Evolutionary conservation across 2,797 vertebrate species (phyloP).

Genomic region (Neopelma chrysocephalum): DNA sequence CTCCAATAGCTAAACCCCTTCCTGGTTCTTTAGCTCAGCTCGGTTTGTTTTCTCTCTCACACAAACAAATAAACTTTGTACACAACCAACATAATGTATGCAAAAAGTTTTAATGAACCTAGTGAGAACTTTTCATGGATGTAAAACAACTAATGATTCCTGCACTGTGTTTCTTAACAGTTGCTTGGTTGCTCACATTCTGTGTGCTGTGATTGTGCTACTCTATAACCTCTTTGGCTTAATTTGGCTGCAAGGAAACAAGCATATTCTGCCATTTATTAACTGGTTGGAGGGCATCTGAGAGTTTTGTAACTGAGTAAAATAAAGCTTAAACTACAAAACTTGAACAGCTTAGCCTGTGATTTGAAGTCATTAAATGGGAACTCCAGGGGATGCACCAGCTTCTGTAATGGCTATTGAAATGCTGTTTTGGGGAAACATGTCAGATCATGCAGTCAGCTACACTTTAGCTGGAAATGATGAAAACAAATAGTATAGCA

Average conservation of each 20-base stretch:
- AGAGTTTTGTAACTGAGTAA: not conserved
- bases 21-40: not conserved
- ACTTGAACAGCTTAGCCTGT: not conserved
- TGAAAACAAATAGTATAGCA: not conserved
- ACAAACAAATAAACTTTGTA: not conserved
- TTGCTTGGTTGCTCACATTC: not conserved
- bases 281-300: not conserved
- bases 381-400: not conserved
- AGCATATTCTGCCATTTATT: not conserved
- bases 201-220: not conserved
- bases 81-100: rapidly evolving
- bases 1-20: not conserved
- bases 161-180: not conserved
- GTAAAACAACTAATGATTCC: not conserved
- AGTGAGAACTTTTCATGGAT: not conserved
- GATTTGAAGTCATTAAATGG: conserved; percentile 8
- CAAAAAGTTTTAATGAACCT: not conserved
- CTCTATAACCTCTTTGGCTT: not conserved
- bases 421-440: conserved; percentile 21
- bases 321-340: not conserved
- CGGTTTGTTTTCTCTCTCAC: not conserved
- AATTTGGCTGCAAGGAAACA: not conserved
- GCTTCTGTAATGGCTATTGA: not conserved
- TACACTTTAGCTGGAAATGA: not conserved
- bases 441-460: not conserved